Percentiles rank a stretch among this genome's conserved stretches.
phyloP scores from a whole-genome alignment of 1,140 invertebrate genomes.

The Ditylenchus dipsaci region DNA sequence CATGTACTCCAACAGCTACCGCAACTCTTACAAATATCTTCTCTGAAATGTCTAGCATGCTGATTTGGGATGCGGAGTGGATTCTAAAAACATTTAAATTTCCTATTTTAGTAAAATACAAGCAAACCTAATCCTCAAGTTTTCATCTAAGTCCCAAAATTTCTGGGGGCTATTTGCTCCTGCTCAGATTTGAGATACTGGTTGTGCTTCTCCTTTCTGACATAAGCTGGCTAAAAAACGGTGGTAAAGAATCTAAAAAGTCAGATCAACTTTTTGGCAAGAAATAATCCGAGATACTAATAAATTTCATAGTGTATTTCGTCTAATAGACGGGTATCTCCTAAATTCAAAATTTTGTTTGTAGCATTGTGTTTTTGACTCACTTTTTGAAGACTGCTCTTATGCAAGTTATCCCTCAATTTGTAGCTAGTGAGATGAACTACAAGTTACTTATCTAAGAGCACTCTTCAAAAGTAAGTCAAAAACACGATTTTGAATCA shows the following conservation, averaged over 20 bases:
- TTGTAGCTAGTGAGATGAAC: too few relatives aligned
- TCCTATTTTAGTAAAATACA: too few relatives aligned
- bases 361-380: too few relatives aligned
- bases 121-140: slow-evolving; percentile 23
- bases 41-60: slow-evolving; percentile 26
- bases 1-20: slow-evolving; percentile 41
- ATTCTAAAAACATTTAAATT: slow-evolving; percentile 6
- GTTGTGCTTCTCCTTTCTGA: slow-evolving; percentile 31
- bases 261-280: not conserved
- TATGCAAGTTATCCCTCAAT: too few relatives aligned
- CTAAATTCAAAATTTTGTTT: too few relatives aligned
- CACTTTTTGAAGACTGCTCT: too few relatives aligned
- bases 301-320: too few relatives aligned
- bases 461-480: too few relatives aligned
- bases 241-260: not conserved
- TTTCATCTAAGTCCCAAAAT: slow-evolving; percentile 49
- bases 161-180: not conserved
- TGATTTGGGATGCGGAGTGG: slow-evolving; percentile 30
- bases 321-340: too few relatives aligned
- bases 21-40: slow-evolving; percentile 39
- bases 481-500: too few relatives aligned
- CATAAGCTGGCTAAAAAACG: slow-evolving; percentile 42
- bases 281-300: too few relatives aligned
- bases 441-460: too few relatives aligned
- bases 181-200: slow-evolving; percentile 11